These are phyloP conservation scores for Pharmacophagus antenor DNA, from an alignment of 2,888 invertebrate genomes.

Conservation along the genomic window DNA sequence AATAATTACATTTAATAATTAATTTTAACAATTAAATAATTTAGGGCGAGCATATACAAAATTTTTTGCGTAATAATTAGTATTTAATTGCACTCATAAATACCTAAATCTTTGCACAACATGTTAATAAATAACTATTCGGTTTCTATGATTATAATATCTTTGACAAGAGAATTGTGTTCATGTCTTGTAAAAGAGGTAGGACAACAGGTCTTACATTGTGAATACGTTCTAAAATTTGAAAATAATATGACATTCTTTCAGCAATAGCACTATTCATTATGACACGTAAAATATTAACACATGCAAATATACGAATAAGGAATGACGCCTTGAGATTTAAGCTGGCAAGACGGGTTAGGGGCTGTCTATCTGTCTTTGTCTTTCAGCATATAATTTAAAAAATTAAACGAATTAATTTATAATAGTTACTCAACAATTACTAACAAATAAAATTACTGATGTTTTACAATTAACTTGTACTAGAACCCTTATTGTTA, in stretches of 20 bases:
- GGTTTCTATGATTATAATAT: no score
- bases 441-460: no score
- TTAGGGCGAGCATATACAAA: neutral
- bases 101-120: no score
- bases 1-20: neutral
- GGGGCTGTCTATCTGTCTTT: conserved; percentile 18
- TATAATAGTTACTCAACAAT: no score
- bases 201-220: neutral
- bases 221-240: neutral
- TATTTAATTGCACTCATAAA: no score
- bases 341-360: conserved; percentile 20
- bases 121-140: no score
- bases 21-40: neutral
- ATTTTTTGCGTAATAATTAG: neutral
- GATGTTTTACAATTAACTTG: no score
- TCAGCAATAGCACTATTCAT: conserved; percentile 19
- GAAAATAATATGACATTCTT: conserved; percentile 13
- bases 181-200: no score
- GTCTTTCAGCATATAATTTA: neutral
- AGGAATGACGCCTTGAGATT: conserved; percentile 27
- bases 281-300: conserved; percentile 24
- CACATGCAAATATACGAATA: conserved; percentile 26
- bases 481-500: no score
- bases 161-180: no score
- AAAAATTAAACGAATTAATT: neutral